Conservation (phyloP, 2,113 vertebrate genomes). For the Tachycineta bicolor region DNA sequence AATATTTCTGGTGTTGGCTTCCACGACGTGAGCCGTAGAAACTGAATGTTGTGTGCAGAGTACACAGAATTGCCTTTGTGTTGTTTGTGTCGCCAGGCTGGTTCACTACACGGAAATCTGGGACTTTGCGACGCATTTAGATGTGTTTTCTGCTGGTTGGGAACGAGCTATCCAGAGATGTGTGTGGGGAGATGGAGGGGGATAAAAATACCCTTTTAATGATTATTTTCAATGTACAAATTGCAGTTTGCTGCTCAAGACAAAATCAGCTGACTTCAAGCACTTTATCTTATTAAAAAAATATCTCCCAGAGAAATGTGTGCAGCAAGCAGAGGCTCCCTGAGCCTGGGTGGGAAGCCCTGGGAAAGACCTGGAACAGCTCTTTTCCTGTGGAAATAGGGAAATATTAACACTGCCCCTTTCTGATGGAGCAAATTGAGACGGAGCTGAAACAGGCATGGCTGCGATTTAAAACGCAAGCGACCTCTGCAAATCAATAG, state of each 20-base stretch:
- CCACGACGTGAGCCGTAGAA: accelerated
- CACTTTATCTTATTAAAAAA: neutral
- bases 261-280: neutral
- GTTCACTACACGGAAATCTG: neutral
- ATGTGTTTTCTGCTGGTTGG: neutral
- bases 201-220: neutral
- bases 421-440: neutral
- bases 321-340: neutral
- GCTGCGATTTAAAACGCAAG: neutral
- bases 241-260: neutral
- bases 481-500: neutral
- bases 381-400: neutral
- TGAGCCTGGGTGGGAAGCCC: no score
- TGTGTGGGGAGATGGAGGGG: neutral
- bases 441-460: neutral
- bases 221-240: neutral
- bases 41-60: neutral
- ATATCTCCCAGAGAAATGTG: neutral
- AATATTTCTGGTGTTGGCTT: neutral
- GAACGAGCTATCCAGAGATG: neutral
- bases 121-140: neutral
- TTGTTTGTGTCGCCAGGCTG: neutral
- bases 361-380: neutral
- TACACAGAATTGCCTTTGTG: neutral
- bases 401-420: neutral